Evolutionary conservation across 2,888 invertebrate species (phyloP).

Genomic region (Branchellion lobata): DNA sequence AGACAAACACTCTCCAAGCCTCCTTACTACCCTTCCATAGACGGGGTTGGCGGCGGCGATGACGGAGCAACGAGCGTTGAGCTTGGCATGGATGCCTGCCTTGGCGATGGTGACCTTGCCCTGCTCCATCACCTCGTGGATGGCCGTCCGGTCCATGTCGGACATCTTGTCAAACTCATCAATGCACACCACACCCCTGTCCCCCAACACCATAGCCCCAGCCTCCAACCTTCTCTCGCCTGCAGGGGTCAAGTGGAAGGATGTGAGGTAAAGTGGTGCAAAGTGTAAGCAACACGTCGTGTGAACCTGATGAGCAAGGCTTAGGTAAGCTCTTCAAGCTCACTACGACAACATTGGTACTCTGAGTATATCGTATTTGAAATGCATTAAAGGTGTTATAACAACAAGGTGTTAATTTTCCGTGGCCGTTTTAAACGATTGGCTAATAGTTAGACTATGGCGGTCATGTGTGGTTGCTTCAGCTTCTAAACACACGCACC

Average conservation of each 20-base stretch:
- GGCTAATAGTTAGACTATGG: no score
- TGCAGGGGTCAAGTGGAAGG: conserved; percentile 49
- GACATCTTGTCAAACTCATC: conserved; percentile 99
- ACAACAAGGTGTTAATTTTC: no score
- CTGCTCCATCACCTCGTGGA: conserved; percentile 99
- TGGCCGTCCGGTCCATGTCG: conserved; percentile 96
- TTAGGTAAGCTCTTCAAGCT: no score
- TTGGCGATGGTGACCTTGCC: conserved; percentile 93
- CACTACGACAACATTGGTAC: no score
- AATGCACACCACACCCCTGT: conserved; percentile 92
- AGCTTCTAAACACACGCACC: no score
- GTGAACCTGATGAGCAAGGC: no score
- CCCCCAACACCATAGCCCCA: conserved; percentile 99
- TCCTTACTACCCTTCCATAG: conserved; percentile 77
- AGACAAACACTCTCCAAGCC: background rate
- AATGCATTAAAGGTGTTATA: no score
- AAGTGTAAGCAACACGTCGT: background rate
- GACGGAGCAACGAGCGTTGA: conserved; percentile 95
- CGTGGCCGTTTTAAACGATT: no score
- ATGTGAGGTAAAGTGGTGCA: background rate
- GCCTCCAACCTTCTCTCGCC: conserved; percentile 78
- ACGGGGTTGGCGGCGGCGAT: conserved; percentile 99
- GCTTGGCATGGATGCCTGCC: conserved; percentile 92
- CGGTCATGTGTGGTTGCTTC: no score
- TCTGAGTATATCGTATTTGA: no score